A percentile compares a stretch with the other conserved stretches of the same genome.
phyloP scores from a whole-genome alignment of 2,888 invertebrate genomes.

The Troilus luridus region DNA sequence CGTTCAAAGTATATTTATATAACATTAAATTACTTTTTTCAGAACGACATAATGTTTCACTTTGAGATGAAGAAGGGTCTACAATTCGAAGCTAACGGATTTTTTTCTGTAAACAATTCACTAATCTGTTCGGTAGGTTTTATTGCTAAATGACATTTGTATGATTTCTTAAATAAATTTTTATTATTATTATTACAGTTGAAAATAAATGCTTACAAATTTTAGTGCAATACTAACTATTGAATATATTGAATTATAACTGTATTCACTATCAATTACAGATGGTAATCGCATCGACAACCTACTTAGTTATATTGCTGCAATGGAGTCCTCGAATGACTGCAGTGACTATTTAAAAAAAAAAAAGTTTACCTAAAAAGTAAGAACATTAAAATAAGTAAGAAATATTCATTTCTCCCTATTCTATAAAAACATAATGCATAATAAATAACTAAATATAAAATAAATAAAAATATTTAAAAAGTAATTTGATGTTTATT shows the following conservation, averaged over 20 bases:
- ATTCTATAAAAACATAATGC: too few species aligned
- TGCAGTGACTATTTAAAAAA: background rate
- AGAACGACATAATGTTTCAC: background rate
- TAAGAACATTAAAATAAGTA: too few species aligned
- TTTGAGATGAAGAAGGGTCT: background rate
- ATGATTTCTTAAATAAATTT: too few species aligned
- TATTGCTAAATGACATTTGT: background rate
- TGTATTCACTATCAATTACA: background rate
- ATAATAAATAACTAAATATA: too few species aligned
- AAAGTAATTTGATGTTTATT: too few species aligned
- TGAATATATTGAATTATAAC: too few species aligned
- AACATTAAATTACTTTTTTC: background rate
- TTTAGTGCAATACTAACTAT: too few species aligned
- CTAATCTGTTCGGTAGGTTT: background rate
- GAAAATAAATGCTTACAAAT: too few species aligned
- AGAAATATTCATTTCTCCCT: too few species aligned
- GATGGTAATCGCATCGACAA: background rate
- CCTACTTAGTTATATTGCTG: background rate
- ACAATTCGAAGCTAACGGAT: background rate
- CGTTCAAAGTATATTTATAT: background rate
- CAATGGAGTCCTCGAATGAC: background rate
- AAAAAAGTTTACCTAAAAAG: too few species aligned
- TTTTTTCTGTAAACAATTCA: slow-evolving; percentile 5
- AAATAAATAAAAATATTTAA: too few species aligned
- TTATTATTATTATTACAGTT: too few species aligned